Evolutionary conservation across 2,113 vertebrate species (phyloP).

Genomic region (Hypomesus transpacificus): DNA sequence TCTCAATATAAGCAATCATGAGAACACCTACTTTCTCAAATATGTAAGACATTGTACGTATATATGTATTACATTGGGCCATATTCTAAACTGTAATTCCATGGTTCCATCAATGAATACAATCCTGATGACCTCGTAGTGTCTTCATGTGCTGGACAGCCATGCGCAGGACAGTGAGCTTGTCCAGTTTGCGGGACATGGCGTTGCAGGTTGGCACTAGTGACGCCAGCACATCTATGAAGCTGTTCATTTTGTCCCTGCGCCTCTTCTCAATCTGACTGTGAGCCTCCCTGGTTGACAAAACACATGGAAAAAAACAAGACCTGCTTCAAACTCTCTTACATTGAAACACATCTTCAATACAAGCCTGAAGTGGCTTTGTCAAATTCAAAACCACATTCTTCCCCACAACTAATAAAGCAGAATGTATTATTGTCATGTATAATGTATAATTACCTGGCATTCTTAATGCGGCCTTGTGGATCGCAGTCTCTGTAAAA

Average conservation of each 20-base stretch:
- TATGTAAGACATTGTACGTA: no score
- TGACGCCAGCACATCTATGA: conserved; percentile 95
- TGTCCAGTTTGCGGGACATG: conserved; percentile 97
- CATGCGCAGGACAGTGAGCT: conserved; percentile 96
- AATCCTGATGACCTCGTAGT: conserved; percentile 77
- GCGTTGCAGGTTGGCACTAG: conserved; percentile 96
- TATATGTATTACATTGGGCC: no score
- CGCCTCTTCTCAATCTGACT: conserved; percentile 99
- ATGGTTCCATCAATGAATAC: no score
- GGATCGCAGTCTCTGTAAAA: conserved; percentile 76
- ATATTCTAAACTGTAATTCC: no score
- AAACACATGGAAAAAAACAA: neutral
- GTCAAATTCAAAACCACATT: no score
- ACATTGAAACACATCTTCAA: neutral
- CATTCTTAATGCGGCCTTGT: conserved; percentile 96
- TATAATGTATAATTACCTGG: conserved; percentile 75
- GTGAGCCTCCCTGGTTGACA: conserved; percentile 85
- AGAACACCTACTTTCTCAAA: no score
- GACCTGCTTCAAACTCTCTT: neutral
- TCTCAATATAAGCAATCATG: no score
- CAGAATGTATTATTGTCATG: neutral
- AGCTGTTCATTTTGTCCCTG: conserved; percentile 99
- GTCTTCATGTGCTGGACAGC: conserved; percentile 99
- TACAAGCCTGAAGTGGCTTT: neutral
- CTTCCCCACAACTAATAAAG: no score